Base-by-base conservation (phyloP, 2,113 vertebrate genomes). In the Halcyon malimbica region DNA sequence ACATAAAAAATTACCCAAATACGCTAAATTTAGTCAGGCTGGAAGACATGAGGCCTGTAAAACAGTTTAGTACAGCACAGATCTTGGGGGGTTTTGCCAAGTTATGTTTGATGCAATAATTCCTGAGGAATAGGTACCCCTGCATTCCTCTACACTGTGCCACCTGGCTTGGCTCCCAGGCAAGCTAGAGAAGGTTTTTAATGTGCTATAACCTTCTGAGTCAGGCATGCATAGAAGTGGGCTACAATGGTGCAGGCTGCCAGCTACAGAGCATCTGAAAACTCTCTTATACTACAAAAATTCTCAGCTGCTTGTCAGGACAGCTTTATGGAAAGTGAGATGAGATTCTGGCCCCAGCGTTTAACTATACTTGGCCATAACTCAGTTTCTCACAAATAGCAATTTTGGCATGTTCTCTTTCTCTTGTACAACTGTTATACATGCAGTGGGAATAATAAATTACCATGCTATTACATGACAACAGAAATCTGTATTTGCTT, bases 331-430 rank as follows among this genome's bases (percentile, higher is more conserved):
- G 94, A 76, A 94, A 93, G 92, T 8, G 74, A 96, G 89, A 93
- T 37, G 92, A 97, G 50, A 53, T 74, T 94, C 93, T 94, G 95
- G 94, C 89, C 89, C 51, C 73, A 50, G 23, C 6, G 0, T 78
- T 96, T 84, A 94, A 81, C 89, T 94, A 18, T 11, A 35, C 41
- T 96, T 96, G 91, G 92, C 89, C 16, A 7, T 67, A 89, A 94
- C 46, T 93, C 92, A 93, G 5, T 90, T 95, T 96, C 93, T 96
- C 95, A 96, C 96, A 96, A 97, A 96, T 64, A 83, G 93, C 76
- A 89, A 7, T 94, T 90, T 14, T 96, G 96, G 93, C 95, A 83
- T 64, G 83, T 87, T 94, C 90, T 77, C 39, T 16, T 51, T 71
- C 63, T 93, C 73, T 89, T 92, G 60, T 91, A 93, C 86, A 93